Evolutionary conservation across 2,888 invertebrate genomes (phyloP).

Genomic region (Mantis religiosa): DNA sequence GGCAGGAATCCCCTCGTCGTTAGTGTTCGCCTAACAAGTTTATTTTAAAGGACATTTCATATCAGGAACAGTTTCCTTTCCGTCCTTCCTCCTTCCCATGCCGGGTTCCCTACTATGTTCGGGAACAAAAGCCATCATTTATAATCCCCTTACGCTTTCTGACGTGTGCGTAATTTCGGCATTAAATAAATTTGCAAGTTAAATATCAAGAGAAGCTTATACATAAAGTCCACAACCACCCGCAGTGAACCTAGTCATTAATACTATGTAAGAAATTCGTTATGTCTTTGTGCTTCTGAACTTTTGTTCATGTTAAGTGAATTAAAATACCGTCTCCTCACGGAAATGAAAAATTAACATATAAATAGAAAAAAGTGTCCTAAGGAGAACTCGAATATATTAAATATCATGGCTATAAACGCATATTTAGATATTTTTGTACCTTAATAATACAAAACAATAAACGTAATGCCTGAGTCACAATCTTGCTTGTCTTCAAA

Average conservation of each 20-base stretch:
- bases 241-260: not conserved
- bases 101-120: not conserved
- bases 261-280: not conserved
- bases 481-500: too few species aligned
- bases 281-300: not conserved
- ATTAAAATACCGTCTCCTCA: too few species aligned
- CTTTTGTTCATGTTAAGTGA: too few species aligned
- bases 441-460: too few species aligned
- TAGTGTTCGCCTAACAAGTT: too few species aligned
- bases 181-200: conserved; percentile 15
- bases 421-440: too few species aligned
- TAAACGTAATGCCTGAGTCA: too few species aligned
- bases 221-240: not conserved
- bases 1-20: too few species aligned
- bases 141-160: not conserved
- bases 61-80: not conserved
- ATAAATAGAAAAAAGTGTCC: too few species aligned
- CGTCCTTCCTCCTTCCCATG: not conserved
- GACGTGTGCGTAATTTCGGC: not conserved
- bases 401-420: too few species aligned
- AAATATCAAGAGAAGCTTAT: not conserved
- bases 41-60: not conserved
- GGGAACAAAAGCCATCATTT: not conserved
- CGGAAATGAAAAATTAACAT: too few species aligned
- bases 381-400: too few species aligned